Evolutionary conservation across 1,140 invertebrate species (phyloP), one percentile per base, ranked within the genome.

Genomic region (Anastrepha obliqua): DNA sequence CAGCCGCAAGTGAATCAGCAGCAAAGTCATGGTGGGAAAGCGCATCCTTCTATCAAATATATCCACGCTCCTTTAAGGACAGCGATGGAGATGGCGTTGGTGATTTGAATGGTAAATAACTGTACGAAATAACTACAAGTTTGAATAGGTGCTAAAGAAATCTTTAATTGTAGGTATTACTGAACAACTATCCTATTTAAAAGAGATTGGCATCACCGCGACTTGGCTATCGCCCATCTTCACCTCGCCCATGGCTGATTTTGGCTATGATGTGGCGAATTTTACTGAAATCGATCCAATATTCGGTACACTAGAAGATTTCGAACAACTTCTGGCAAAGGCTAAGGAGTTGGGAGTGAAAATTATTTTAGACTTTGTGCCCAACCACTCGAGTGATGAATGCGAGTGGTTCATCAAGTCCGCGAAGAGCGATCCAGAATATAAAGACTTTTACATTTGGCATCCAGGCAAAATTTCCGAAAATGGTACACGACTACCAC

Each of bases 341-440:
- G 95, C 96, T 8, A 95, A 96, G 70, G 88, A 90, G 47, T 65
- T 93, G 88, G 91, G 90, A 67, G 94, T 98, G 29, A 97, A 97
- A 93, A 92, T 98, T 15, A 94, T 98, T 64, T 91, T 98, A 92
- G 97, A 98, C 91, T 96, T 98, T 90, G 96, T 98, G 29, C 97
- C 97, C 4, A 98, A 98, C 93, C 97, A 98, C 91, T 95, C 95
- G 9, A 96, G 96, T 89, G 95, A 96, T 89, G 94, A 96, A 90
- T 96, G 96, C 91, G 94, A 95, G 44, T 97, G 96, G 96, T 97
- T 97, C 90, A 89, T 94, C 64, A 94, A 95, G 70, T 96, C 96
- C 55, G 91, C 94, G 7, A 93, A 93, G 44, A 94, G 93, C 47
- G 94, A 95, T 85, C 94, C 95, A 60, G 94, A 94, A 58, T 96